phyloP scores from a whole-genome alignment of 2,113 vertebrate genomes.

The Rhea pennata region DNA sequence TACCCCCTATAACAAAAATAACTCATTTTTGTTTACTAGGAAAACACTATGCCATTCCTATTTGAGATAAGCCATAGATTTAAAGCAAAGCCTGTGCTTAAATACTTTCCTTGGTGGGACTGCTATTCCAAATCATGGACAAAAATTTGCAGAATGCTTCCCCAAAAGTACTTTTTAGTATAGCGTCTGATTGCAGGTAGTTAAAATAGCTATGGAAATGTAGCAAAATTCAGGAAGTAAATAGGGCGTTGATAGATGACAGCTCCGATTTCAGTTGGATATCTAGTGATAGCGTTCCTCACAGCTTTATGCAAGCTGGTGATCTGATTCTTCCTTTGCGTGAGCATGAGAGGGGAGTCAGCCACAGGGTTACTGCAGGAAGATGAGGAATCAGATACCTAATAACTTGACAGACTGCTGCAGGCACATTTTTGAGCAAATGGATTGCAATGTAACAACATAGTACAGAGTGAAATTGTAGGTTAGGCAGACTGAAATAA shows the following conservation, averaged over 20 bases:
- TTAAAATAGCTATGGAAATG: not conserved
- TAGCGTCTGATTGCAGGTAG: not conserved
- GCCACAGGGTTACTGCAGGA: not conserved
- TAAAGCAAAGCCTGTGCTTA: not conserved
- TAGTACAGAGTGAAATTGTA: not conserved
- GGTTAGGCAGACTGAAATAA: not conserved
- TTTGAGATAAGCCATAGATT: not conserved
- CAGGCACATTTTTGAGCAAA: not conserved
- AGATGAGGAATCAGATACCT: not conserved
- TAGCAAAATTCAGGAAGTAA: not conserved
- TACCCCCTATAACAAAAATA: not conserved
- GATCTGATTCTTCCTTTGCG: not conserved
- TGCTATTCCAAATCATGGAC: not conserved
- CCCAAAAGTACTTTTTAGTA: not conserved
- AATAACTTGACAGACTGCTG: not conserved
- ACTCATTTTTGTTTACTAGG: not conserved
- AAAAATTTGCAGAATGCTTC: not conserved
- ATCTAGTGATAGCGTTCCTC: not conserved
- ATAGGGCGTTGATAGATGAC: not conserved
- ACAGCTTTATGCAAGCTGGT: fast-evolving
- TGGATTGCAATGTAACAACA: not conserved
- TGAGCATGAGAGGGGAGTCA: not conserved
- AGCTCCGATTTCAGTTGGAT: not conserved
- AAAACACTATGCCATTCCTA: fast-evolving
- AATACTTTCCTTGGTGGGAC: not conserved